Conservation (phyloP, 1,140 invertebrate genomes). For the Drosophila biarmipes region DNA sequence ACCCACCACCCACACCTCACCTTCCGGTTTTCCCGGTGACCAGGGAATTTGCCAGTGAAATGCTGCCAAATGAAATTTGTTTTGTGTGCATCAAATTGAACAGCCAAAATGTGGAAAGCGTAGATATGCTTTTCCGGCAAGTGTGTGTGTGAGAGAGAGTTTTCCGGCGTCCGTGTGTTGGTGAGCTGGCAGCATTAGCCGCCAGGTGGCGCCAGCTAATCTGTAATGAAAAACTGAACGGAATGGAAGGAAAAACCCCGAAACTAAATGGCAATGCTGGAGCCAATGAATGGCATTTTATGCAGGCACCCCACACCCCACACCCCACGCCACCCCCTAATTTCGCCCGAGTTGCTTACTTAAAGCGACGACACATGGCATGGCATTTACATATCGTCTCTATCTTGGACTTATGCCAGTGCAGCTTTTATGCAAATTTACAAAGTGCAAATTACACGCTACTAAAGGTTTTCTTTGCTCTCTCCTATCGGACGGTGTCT, state of each 20-base stretch:
- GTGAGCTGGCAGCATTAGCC: conserved; percentile 26
- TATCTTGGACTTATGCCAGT: conserved; percentile 79
- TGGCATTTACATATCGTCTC: conserved; percentile 80
- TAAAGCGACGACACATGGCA: conserved; percentile 76
- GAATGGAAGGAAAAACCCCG: conserved; percentile 16
- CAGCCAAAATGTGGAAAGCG: conserved; percentile 66
- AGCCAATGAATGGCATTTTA: conserved; percentile 71
- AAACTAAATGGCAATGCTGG: conserved; percentile 62
- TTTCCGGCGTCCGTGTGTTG: background rate
- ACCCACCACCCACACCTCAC: background rate
- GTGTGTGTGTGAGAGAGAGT: conserved; percentile 1
- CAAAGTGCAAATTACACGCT: conserved; percentile 84
- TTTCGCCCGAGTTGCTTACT: conserved; percentile 46
- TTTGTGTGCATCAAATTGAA: conserved; percentile 73
- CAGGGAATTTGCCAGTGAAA: conserved; percentile 10
- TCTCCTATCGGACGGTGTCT: conserved; percentile 55
- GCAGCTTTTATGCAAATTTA: conserved; percentile 83
- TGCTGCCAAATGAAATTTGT: conserved; percentile 59
- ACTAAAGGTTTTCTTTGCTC: conserved; percentile 76
- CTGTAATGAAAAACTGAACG: conserved; percentile 42
- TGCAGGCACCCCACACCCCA: conserved; percentile 18
- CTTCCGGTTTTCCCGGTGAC: background rate
- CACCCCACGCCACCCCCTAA: conserved; percentile 11
- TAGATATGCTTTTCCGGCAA: conserved; percentile 33
- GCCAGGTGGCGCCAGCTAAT: conserved; percentile 50